Percentiles rank a stretch among this genome's conserved stretches.
phyloP scores from a whole-genome alignment of 1,140 invertebrate genomes.

The Drosophila littoralis region DNA sequence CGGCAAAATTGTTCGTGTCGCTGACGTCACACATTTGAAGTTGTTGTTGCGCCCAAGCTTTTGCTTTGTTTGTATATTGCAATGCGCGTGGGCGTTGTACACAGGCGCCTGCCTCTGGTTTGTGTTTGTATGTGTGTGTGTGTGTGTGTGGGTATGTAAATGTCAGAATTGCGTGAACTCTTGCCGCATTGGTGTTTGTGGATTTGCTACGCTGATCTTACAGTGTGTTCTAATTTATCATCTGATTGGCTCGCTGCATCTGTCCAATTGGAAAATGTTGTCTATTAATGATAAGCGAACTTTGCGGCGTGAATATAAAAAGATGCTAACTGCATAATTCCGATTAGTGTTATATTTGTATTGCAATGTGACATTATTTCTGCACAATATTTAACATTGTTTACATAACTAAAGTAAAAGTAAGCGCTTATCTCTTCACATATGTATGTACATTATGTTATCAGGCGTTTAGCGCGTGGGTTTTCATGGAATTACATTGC shows the following conservation, averaged over 20 bases:
- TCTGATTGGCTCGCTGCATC: too few species aligned
- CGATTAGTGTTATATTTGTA: too few species aligned
- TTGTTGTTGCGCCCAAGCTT: conserved; percentile 56
- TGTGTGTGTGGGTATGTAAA: conserved; percentile 34
- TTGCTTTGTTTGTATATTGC: conserved; percentile 63
- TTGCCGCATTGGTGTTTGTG: conserved; percentile 40
- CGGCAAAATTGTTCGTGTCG: conserved; percentile 59
- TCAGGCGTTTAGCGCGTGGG: conserved; percentile 20
- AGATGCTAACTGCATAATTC: too few species aligned
- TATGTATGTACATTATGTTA: conserved; percentile 3
- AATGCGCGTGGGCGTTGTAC: conserved; percentile 71
- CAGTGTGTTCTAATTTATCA: too few species aligned
- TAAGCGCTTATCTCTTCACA: conserved; percentile 18
- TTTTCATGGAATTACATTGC: conserved; percentile 18
- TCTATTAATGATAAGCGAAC: too few species aligned
- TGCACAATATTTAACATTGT: conserved; percentile 10
- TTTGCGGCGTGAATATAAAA: too few species aligned
- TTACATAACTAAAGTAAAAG: conserved; percentile 16
- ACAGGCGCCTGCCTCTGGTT: conserved; percentile 22
- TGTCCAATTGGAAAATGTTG: too few species aligned
- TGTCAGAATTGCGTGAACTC: conserved; percentile 61
- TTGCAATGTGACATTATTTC: background rate
- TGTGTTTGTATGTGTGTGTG: conserved; percentile 12
- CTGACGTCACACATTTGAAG: conserved; percentile 68
- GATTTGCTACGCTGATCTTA: background rate